Evolutionary conservation across 2,113 vertebrate genomes (phyloP), one percentile per base, ranked within the genome.

Genomic region (Phyllostomus hastatus): DNA sequence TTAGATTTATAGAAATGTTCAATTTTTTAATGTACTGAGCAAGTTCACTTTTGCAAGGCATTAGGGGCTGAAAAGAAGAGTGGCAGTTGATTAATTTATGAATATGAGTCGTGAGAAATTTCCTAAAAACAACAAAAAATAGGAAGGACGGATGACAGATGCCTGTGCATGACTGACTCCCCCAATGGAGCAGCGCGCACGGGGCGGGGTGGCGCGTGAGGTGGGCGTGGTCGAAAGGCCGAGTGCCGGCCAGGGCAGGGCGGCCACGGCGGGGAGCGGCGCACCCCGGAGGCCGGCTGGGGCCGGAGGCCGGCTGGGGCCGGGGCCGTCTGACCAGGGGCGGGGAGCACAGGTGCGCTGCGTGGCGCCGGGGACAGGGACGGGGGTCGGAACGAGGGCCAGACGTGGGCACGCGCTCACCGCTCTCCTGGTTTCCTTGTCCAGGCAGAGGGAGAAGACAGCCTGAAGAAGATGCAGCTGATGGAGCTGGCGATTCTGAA

Each of bases 401-500:
- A 12, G 84, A 4, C 14, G 19, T 57, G 46, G 17, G 26, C 19
- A 50, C 11, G 28, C 7, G 43, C 57, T 88, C 31, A 57, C 2
- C 73, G 24, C 20, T 88, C 16, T 73, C 64, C 1, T 28, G 90
- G 91, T 97, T 97, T 84, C 96, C 52, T 12, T 83, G 7, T 0
- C 0, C 91, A 99, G 99, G 99, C 99, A 50, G 99, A 99, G 98
- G 99, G 99, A 92, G 99, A 99, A 98, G 99, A 99, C 99, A 99
- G 99, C 98, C 99, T 99, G 99, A 99, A 99, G 98, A 99, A 99
- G 98, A 99, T 99, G 99, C 99, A 99, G 98, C 98, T 99, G 98
- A 99, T 99, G 99, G 99, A 99, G 98, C 99, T 99, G 91, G 99
- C 99, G 92, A 99, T 99, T 98, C 99, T 99, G 98, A 99, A 99